Evolutionary conservation across 1,140 invertebrate species (phyloP).

Genomic region (Rhynchophorus ferrugineus): DNA sequence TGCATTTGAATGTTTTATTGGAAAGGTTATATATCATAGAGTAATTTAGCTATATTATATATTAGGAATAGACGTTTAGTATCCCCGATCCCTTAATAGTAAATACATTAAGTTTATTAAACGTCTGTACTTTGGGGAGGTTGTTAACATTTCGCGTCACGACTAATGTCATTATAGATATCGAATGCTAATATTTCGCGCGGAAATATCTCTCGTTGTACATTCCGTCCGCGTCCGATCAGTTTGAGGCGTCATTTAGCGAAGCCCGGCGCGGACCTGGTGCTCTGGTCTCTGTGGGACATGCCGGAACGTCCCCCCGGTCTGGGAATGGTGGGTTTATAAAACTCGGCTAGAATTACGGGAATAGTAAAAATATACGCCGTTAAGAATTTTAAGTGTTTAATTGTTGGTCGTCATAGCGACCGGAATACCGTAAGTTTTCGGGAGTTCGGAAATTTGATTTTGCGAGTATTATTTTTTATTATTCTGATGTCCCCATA

Average conservation of each 20-base stretch:
- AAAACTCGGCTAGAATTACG: too few relatives aligned
- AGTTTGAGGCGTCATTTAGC: slow-evolving; percentile 20
- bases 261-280: slow-evolving; percentile 4
- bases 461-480: too few relatives aligned
- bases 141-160: slow-evolving; percentile 20
- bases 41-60: background rate
- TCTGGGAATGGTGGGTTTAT: too few relatives aligned
- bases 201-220: slow-evolving; percentile 10
- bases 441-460: too few relatives aligned
- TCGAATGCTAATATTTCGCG: slow-evolving; percentile 19
- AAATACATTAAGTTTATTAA: slow-evolving; percentile 18
- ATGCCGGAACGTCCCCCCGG: slow-evolving; percentile 14
- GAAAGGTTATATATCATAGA: too few relatives aligned
- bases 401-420: too few relatives aligned
- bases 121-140: slow-evolving; percentile 14
- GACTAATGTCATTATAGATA: slow-evolving; percentile 21
- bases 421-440: too few relatives aligned
- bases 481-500: too few relatives aligned
- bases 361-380: too few relatives aligned
- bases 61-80: background rate
- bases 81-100: too few relatives aligned
- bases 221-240: slow-evolving; percentile 20
- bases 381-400: too few relatives aligned
- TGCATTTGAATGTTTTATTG: too few relatives aligned
- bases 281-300: slow-evolving; percentile 7